Percentiles rank a stretch among this genome's conserved stretches.
phyloP scores from a whole-genome alignment of 2,888 invertebrate species.

The Spialia ferax region DNA sequence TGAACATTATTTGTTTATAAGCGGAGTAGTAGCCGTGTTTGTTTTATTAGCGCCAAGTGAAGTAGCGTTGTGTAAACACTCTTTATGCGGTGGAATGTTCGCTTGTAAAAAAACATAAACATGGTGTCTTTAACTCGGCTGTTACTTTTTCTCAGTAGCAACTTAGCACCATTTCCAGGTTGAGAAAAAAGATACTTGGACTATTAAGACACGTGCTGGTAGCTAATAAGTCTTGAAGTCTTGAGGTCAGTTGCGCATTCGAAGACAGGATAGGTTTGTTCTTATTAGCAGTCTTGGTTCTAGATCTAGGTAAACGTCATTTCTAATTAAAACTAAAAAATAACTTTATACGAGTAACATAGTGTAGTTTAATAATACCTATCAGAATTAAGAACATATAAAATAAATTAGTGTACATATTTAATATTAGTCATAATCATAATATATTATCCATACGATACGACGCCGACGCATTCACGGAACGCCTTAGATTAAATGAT shows the following conservation, averaged over 20 bases:
- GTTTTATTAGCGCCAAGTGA: slow-evolving; percentile 30
- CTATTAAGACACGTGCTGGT: neutral
- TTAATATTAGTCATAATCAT: too few relatives aligned
- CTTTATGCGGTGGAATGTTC: slow-evolving; percentile 42
- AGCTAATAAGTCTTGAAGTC: neutral
- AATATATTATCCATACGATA: too few relatives aligned
- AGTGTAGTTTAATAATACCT: too few relatives aligned
- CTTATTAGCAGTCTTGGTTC: neutral
- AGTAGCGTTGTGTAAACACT: slow-evolving; percentile 36
- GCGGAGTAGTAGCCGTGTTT: slow-evolving; percentile 25
- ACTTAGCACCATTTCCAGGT: slow-evolving; percentile 4
- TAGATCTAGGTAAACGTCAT: too few relatives aligned
- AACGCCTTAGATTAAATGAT: too few relatives aligned
- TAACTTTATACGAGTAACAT: too few relatives aligned
- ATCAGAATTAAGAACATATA: too few relatives aligned
- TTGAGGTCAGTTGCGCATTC: slow-evolving; percentile 6
- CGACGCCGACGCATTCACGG: too few relatives aligned
- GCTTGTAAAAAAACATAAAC: slow-evolving; percentile 44
- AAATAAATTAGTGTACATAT: too few relatives aligned
- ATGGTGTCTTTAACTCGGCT: slow-evolving; percentile 25
- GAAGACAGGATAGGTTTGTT: neutral
- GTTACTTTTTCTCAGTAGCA: slow-evolving; percentile 11
- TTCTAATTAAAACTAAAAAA: too few relatives aligned
- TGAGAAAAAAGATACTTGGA: slow-evolving; percentile 9
- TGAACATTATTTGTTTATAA: slow-evolving; percentile 36